Evolutionary conservation across 2,113 vertebrate genomes (phyloP), one percentile per base, ranked within the genome.

Genomic region (Gymnocephalus cernua): DNA sequence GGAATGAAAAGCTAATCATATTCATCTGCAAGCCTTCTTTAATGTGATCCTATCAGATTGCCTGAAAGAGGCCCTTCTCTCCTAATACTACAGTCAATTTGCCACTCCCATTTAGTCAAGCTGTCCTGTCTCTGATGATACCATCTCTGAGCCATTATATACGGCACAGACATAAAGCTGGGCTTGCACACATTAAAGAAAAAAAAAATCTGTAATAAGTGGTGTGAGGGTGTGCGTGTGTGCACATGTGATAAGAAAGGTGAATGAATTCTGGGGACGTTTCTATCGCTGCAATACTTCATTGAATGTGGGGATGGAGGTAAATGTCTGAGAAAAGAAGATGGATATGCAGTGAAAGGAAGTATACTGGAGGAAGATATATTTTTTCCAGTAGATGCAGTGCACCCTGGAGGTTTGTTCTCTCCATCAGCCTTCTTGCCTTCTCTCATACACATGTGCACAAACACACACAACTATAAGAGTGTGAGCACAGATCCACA

Each of bases 1-100:
- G 74, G 86, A 86, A 88, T 86, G 84, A 92, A 91, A 81, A 88
- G 87, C 88, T 92, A 92, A 93, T 94, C 91, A 89, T 94, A 93
- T 91, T 92, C 86, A 93, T 94, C 91, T 88, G 89, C 87, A 89
- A 87, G 84, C 78, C 83, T 79, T 87, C 90, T 88, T 91, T 93
- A 94, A 93, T 92, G 89, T 83, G 82, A 88, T 86, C 85, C 88
- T 86, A 87, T 93, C 89, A 89, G 87, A 91, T 85, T 41, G 71
- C 81, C 84, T 64, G 83, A 92, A 88, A 88, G 84, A 88, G 76
- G 77, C 74, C 65, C 72, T 67, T 83, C 78, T 90, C 85, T 78
- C 12, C 73, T 89, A 89, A 90, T 88, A 88, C 85, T 74, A 90
- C 88, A 91, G 91, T 91, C 91, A 92, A 92, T 93, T 90, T 90